Percentiles rank a stretch among this genome's conserved stretches.
Evolutionary conservation across 2,888 invertebrate species (phyloP).

Genomic region (Salpingus planirostris): DNA sequence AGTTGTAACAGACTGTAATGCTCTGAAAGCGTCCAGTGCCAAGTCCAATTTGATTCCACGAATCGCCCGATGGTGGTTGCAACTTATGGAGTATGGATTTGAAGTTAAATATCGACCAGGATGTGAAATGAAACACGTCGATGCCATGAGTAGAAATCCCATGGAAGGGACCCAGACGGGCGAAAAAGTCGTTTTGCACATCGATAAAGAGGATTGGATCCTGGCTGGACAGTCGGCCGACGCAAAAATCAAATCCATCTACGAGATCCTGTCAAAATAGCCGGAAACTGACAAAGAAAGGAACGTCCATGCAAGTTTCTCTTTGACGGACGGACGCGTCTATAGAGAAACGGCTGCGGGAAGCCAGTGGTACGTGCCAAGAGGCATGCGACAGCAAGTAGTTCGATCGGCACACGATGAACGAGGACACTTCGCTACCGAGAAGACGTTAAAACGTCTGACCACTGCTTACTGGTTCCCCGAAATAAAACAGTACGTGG

Average conservation of each 20-base stretch:
- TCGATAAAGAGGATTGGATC: conserved; percentile 19
- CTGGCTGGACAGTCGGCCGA: conserved; percentile 19
- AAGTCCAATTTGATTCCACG: conserved; percentile 27
- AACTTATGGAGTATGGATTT: conserved; percentile 18
- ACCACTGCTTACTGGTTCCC: conserved; percentile 36
- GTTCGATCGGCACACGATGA: conserved; percentile 32
- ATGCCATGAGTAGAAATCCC: conserved; percentile 22
- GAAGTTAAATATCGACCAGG: conserved; percentile 17
- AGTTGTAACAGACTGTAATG: conserved; percentile 30
- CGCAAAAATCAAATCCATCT: conserved; percentile 13
- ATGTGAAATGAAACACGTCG: conserved; percentile 17
- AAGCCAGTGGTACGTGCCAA: conserved; percentile 29
- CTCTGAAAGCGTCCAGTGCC: conserved; percentile 21
- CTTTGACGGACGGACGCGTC: conserved; percentile 3
- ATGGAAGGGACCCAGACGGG: conserved; percentile 8
- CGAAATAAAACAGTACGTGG: conserved; percentile 31
- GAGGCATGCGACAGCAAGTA: conserved; percentile 23
- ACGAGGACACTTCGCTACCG: conserved; percentile 32
- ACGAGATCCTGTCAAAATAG: conserved; percentile 10
- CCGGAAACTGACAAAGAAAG: conserved; percentile 13
- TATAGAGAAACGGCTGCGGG: conserved; percentile 14
- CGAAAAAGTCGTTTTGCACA: conserved; percentile 4
- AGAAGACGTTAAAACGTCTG: conserved; percentile 28
- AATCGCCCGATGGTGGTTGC: conserved; percentile 23
- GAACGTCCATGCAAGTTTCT: conserved; percentile 6